phyloP scores from a whole-genome alignment of 2,113 vertebrate species.

The Paralichthys olivaceus region DNA sequence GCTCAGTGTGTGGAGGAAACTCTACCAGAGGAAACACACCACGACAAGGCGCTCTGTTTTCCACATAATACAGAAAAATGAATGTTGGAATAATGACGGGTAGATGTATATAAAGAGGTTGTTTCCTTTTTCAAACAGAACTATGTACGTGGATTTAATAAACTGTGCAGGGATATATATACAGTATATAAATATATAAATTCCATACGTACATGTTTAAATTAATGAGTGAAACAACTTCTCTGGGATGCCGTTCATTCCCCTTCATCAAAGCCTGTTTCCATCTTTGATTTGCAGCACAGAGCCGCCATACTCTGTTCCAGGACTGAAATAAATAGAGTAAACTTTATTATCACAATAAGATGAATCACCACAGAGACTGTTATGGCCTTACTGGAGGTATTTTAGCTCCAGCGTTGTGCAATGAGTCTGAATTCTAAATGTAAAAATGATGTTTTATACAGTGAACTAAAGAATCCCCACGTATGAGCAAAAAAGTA shows the following conservation, averaged over 20 bases:
- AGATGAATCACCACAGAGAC: background rate
- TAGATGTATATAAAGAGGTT: background rate
- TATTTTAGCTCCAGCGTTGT: background rate
- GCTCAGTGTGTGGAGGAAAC: slow-evolving; percentile 25
- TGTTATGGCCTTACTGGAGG: background rate
- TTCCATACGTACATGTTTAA: background rate
- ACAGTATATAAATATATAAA: slow-evolving; percentile 7
- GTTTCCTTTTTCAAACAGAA: background rate
- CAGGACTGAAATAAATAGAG: background rate
- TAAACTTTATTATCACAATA: background rate
- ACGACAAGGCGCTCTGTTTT: slow-evolving; percentile 2
- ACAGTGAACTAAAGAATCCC: background rate
- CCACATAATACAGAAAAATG: background rate
- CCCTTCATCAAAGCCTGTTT: slow-evolving; percentile 49
- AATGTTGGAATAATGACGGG: background rate
- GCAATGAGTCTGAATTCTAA: background rate
- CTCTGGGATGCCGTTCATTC: slow-evolving; percentile 21
- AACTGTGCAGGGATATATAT: background rate
- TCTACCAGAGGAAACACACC: slow-evolving; percentile 31
- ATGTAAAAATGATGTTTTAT: background rate
- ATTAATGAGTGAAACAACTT: slow-evolving; percentile 11
- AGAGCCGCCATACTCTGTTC: background rate
- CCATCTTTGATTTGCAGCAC: slow-evolving; percentile 10
- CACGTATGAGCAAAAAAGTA: background rate
- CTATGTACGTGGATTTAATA: background rate